These are phyloP conservation scores for Vidua chalybeata DNA, from an alignment of 2,113 vertebrate species.

Conservation along the genomic window DNA sequence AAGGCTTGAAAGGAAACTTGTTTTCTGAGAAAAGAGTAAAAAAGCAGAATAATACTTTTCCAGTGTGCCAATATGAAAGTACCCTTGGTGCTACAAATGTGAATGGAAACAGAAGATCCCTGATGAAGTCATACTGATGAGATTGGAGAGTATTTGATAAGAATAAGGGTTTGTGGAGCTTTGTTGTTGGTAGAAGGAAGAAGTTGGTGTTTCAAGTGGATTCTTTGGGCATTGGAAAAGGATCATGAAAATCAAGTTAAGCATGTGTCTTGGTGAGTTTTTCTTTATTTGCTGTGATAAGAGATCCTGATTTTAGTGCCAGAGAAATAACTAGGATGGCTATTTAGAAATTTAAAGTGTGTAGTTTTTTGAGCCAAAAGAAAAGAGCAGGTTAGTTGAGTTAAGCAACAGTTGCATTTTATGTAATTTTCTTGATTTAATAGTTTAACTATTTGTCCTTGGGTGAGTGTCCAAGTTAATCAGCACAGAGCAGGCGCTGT, in stretches of 20 bases:
- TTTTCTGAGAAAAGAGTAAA: not conserved
- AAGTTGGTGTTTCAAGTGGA: not conserved
- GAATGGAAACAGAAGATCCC: not conserved
- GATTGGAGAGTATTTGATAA: not conserved
- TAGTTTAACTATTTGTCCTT: conserved; percentile 28
- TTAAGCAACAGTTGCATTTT: not conserved
- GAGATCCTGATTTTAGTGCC: not conserved
- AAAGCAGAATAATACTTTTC: not conserved
- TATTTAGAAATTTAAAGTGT: not conserved
- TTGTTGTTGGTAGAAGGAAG: not conserved
- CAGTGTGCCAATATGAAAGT: not conserved
- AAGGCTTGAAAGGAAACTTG: not conserved
- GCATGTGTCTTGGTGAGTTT: not conserved
- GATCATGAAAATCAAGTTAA: not conserved
- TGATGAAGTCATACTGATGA: not conserved
- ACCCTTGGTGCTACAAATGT: not conserved
- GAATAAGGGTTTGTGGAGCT: not conserved
- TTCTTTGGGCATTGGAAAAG: not conserved
- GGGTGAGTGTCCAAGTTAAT: conserved; percentile 14
- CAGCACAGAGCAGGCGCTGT: not conserved
- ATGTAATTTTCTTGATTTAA: not conserved
- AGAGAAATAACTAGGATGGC: not conserved
- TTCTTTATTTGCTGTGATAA: not conserved
- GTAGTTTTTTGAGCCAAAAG: not conserved
- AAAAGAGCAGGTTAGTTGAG: not conserved